Evolutionary conservation across 2,888 invertebrate genomes (phyloP).

Genomic region (Unio delphinus): DNA sequence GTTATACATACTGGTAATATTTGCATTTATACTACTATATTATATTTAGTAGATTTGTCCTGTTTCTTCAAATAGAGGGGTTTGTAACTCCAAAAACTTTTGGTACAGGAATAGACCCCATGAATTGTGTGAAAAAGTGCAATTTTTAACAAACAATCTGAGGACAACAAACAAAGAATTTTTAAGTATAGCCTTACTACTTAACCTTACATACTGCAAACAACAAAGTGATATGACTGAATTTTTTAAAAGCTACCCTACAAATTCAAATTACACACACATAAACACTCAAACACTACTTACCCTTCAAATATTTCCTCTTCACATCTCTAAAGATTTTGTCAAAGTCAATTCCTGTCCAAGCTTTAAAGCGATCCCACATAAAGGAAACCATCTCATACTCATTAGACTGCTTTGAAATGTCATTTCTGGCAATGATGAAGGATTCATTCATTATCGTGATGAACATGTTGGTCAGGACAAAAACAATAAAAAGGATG

Average conservation of each 20-base stretch:
- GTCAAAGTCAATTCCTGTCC: slow-evolving; percentile 49
- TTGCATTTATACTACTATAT: too few species aligned
- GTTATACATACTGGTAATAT: too few species aligned
- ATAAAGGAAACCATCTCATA: slow-evolving; percentile 68
- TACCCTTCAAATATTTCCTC: slow-evolving; percentile 39
- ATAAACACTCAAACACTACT: neutral
- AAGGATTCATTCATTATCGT: slow-evolving; percentile 69
- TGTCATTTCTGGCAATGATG: slow-evolving; percentile 56
- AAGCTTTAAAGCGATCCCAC: slow-evolving; percentile 45
- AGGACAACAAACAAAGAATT: slow-evolving; percentile 1
- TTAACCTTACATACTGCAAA: slow-evolving; percentile 18
- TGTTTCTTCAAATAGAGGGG: neutral
- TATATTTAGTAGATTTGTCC: too few species aligned
- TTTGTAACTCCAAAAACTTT: too few species aligned
- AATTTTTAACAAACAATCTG: neutral
- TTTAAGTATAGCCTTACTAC: neutral
- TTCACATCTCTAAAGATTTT: slow-evolving; percentile 30
- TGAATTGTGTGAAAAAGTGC: neutral
- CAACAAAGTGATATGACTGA: too few species aligned
- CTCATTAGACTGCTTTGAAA: slow-evolving; percentile 63
- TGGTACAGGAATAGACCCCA: neutral
- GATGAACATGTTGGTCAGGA: slow-evolving; percentile 69
- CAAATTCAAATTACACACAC: too few species aligned
- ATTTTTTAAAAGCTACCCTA: too few species aligned
- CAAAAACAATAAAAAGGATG: slow-evolving; percentile 60